Base-by-base conservation (phyloP, 2,888 invertebrate genomes). In the Melipona bicolor region DNA sequence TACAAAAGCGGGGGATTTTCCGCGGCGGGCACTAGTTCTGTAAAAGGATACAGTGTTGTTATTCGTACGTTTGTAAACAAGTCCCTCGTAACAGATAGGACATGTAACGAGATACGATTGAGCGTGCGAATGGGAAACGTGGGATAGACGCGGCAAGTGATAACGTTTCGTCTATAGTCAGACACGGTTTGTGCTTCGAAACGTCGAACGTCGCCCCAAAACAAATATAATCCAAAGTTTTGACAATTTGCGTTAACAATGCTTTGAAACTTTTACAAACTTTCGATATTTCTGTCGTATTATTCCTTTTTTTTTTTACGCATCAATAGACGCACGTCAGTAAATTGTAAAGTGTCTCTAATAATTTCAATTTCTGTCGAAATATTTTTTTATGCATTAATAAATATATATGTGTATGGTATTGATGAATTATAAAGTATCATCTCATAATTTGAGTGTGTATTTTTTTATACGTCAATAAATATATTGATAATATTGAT, bases 31-130 rank as follows among this genome's bases (percentile, higher is more conserved):
- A 4, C 4, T 0, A 19, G 68, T 19, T 19, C 24, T 19, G 68
- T 68, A 50, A 50, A 68, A 50, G 27, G 50, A 68, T 50, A 50
- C 27, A 19, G 19, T 27, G 68, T 19, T 68, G 24, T 50, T 21
- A 27, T 50, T 68, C 50, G 24, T 68, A 50, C 19, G 17, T 68
- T 49, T 19, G 50, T 27, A 68, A 68, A 68, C 27, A 68, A 50
- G 43, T 11, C 11, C 5, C 19, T 4, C 19, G 24, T 68, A 68
- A 68, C 68, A 50, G 50, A 27, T 68, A 11, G 13, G 11, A 68
- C 13, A 19, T 19, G 68, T 27, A 68, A 68, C 68, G 19, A 50
- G 50, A 68, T 68, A 68, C 24, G 50, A 50, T 50, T 68, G 68
- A 4, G 2, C 19, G 27, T 4, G 24, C 19, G 21, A 68, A 68